A percentile compares a stretch with the other conserved stretches of the same genome.
Conservation (phyloP, 2,797 vertebrate species). For the Clarias pachynema region DNA sequence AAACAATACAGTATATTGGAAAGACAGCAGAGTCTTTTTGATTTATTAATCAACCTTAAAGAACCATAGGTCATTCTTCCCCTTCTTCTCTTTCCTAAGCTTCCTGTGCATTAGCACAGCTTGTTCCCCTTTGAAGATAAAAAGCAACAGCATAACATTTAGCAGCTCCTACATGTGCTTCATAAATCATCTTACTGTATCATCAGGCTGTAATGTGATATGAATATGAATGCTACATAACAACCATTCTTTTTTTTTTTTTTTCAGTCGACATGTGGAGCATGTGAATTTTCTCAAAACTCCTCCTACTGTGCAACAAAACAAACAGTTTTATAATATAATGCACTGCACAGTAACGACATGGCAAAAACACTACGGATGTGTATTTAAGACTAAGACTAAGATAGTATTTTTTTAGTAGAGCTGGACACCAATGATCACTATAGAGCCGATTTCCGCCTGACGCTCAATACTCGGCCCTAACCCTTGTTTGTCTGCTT, state of each 20-base stretch:
- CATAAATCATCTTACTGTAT: not conserved
- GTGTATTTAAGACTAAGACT: not conserved
- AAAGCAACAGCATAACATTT: not conserved
- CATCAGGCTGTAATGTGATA: not conserved
- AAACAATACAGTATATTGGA: not conserved
- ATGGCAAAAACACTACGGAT: not conserved
- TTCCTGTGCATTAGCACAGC: not conserved
- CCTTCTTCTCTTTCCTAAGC: not conserved
- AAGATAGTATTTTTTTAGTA: not conserved
- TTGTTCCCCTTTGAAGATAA: not conserved
- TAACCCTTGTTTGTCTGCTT: not conserved
- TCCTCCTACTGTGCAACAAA: not conserved
- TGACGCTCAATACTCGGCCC: not conserved
- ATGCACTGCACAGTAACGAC: not conserved
- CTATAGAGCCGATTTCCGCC: not conserved
- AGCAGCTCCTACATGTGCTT: not conserved
- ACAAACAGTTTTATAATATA: not conserved
- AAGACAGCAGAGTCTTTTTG: not conserved
- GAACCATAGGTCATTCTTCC: not conserved
- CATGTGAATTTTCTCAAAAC: not conserved
- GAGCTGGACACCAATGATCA: not conserved
- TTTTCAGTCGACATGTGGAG: not conserved
- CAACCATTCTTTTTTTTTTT: not conserved
- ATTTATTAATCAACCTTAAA: not conserved
- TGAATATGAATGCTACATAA: not conserved